Evolutionary conservation across 1,140 invertebrate species (phyloP).

Genomic region (Formica selysi): DNA sequence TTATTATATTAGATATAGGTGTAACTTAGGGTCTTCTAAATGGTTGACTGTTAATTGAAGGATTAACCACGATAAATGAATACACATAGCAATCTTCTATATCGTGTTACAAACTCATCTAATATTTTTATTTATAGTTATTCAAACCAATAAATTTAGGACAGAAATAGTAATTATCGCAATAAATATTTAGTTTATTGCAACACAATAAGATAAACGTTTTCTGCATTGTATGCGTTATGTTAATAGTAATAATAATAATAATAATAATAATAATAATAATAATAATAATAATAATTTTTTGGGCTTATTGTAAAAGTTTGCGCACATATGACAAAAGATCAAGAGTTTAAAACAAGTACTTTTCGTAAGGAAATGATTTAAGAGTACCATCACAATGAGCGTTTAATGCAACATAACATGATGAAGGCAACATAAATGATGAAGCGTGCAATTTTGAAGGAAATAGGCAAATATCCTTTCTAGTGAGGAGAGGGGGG

Average conservation of each 20-base stretch:
- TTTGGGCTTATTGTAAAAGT: not conserved
- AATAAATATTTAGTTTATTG: no score
- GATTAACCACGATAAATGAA: not conserved
- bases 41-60: not conserved
- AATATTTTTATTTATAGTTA: not conserved
- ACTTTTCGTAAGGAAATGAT: not conserved
- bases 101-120: not conserved
- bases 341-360: not conserved
- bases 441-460: constrained; percentile 6
- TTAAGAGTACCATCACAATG: not conserved
- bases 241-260: not conserved
- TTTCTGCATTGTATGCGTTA: no score
- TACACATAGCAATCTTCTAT: no score
- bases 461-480: constrained; percentile 5
- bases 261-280: constrained; percentile 17
- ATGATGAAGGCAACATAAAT: constrained; percentile 33
- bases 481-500: no score
- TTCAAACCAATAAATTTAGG: not conserved
- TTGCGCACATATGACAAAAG: not conserved
- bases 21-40: not conserved
- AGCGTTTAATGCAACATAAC: not conserved
- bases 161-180: not conserved
- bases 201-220: not conserved
- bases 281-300: constrained; percentile 20
- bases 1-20: not conserved